Conservation (phyloP, 2,797 vertebrate genomes). For the Phalanger gymnotis region DNA sequence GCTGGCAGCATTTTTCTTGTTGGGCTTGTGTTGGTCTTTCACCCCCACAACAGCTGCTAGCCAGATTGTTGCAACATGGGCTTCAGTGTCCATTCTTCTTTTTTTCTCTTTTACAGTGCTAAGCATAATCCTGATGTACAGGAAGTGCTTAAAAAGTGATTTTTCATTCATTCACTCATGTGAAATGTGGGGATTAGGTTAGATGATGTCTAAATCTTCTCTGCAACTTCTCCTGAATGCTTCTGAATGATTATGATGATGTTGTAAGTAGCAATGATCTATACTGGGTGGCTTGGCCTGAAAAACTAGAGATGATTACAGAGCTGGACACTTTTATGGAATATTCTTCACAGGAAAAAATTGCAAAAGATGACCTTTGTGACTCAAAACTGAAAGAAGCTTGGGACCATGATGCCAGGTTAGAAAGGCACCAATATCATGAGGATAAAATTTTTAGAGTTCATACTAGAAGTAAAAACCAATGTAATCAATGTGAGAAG, state of each 20-base stretch:
- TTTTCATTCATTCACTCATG: neutral
- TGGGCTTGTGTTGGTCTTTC: too few relatives aligned
- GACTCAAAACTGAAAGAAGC: neutral
- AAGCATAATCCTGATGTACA: neutral
- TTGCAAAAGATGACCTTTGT: neutral
- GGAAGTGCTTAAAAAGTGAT: neutral
- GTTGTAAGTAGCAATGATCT: neutral
- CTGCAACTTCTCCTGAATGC: neutral
- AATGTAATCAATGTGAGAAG: neutral
- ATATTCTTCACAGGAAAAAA: neutral
- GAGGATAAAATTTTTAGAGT: neutral
- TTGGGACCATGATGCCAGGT: neutral
- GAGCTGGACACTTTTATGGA: neutral
- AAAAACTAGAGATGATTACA: neutral
- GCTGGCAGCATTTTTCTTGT: too few relatives aligned
- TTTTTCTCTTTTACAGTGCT: neutral
- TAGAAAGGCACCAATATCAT: neutral
- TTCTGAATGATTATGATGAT: neutral
- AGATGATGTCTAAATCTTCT: neutral
- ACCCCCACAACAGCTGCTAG: too few relatives aligned
- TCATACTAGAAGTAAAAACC: neutral
- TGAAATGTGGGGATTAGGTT: neutral
- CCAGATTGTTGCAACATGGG: too few relatives aligned
- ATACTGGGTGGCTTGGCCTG: neutral
- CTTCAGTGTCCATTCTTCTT: neutral